Percentiles rank a stretch among this genome's conserved stretches.
Evolutionary conservation across 2,888 invertebrate genomes (phyloP).

Genomic region (Xestia sexstrigata): DNA sequence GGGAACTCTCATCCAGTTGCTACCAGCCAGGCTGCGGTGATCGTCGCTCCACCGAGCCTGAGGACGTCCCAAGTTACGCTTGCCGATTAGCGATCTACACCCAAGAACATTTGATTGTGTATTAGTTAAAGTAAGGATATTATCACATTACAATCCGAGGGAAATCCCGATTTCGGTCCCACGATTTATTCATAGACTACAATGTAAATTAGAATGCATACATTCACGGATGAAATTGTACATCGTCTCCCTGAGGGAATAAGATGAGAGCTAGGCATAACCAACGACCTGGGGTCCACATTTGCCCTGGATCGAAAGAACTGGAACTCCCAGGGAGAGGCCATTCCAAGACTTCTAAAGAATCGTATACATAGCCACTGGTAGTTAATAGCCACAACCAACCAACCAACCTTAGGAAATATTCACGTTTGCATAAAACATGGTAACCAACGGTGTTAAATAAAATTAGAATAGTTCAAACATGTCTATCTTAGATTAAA

Average conservation of each 20-base stretch:
- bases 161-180: not conserved
- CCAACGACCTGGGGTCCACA: not conserved
- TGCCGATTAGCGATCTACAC: not conserved
- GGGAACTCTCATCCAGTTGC: too few species aligned
- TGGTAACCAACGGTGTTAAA: too few species aligned
- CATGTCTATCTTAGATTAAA: too few species aligned
- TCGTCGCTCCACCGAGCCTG: too few species aligned
- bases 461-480: too few species aligned
- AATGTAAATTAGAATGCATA: not conserved
- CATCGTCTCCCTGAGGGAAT: not conserved
- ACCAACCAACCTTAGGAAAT: too few species aligned
- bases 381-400: too few species aligned
- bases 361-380: too few species aligned
- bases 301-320: not conserved
- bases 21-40: not conserved
- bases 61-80: too few species aligned
- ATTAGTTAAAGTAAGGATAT: not conserved
- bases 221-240: not conserved
- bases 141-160: not conserved
- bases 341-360: not conserved
- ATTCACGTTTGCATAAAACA: too few species aligned
- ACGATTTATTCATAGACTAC: not conserved
- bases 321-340: not conserved
- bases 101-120: not conserved
- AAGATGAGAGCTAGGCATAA: not conserved